Base-by-base conservation (phyloP, 2,797 vertebrate genomes). In the Halcyon leucocephala region DNA sequence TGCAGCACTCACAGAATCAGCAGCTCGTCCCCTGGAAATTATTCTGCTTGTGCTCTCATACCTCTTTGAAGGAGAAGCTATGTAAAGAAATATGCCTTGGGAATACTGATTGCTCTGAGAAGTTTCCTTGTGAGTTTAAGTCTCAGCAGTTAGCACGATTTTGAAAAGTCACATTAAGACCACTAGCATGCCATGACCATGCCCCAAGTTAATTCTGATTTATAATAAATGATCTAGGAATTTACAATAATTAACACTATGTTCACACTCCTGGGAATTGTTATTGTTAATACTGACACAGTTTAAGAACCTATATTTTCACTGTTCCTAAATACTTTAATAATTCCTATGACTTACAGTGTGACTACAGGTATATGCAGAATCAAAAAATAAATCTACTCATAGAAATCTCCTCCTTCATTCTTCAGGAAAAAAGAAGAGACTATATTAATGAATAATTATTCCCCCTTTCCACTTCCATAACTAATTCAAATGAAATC, bases 401-500 rank as follows among this genome's bases (percentile, higher is more conserved):
- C 18, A 14, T 8, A 60, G 16, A 91, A 82, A 81, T 26, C 6
- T 54, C 25, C 65, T 5, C 28, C 22, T 69, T 5, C 28, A 28
- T 58, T 83, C 33, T 90, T 42, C 61, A 73, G 31, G 10, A 57
- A 52, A 58, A 88, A 83, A 71, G 24, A 81, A 41, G 9, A 58
- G 44, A 57, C 4, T 12, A 37, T 21, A 72, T 82, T 72, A 93
- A 78, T 0, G 5, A 64, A 44, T 55, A 89, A 90, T 87, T 85
- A 61, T 70, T 88, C 70, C 49, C 54, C 26, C 21, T 83, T 80
- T 87, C 22, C 33, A 74, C 86, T 80, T 67, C 58, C 46, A 94
- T 55, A 88, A 86, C 35, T 44, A 82, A 93, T 81, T 88, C n/a
- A 72, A 88, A 90, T 58, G 39, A 93, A 89, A 91, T 62, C 31